Base-by-base conservation (phyloP, 2,113 vertebrate genomes). In the Gasterosteus aculeatus region DNA sequence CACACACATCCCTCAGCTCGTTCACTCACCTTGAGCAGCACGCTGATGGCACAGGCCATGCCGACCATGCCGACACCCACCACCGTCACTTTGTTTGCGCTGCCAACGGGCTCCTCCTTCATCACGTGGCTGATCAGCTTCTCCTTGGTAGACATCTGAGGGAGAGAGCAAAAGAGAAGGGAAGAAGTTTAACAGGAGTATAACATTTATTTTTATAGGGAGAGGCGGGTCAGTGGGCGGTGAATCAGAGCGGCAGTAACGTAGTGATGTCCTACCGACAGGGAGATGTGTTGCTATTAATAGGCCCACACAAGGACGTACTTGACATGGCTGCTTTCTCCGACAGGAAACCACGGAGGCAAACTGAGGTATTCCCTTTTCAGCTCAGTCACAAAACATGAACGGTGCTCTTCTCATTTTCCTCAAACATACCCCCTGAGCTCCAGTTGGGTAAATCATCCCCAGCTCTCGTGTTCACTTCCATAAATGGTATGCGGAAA, bases 11-110 rank as follows among this genome's bases (percentile, higher is more conserved):
- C 10, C 14, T 12, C 49, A n/a, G 1, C 47, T 7, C 4, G 19
- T 10, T 58, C 49, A 3, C 57, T 94, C 78, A 99, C 98, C 96
- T 97, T 99, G 87, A 97, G 96, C 87, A 99, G 94, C 67, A 99
- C 73, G 86, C 98, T 99, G 90, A 99, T 88, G 83, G 98, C 97
- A 77, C 95, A 95, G 58, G 98, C 98, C 98, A 99, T 99, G 90
- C 98, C 98, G 3, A 99, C 98, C 87, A 97, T 97, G 72, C 98
- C 98, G 69, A 99, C 97, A 0, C 98, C 98, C 51, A 99, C 97
- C 83, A 99, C 96, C 0, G 98, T 99, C 70, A 99, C 96, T 92
- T 99, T 99, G 93, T 94, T 98, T 62, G 93, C 92, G 54, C 95
- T 91, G 88, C 95, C 94, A 6, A 81, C 16, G 4, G 95, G 90